phyloP scores from a whole-genome alignment of 2,797 vertebrate genomes.

The Rhabdomys pumilio region DNA sequence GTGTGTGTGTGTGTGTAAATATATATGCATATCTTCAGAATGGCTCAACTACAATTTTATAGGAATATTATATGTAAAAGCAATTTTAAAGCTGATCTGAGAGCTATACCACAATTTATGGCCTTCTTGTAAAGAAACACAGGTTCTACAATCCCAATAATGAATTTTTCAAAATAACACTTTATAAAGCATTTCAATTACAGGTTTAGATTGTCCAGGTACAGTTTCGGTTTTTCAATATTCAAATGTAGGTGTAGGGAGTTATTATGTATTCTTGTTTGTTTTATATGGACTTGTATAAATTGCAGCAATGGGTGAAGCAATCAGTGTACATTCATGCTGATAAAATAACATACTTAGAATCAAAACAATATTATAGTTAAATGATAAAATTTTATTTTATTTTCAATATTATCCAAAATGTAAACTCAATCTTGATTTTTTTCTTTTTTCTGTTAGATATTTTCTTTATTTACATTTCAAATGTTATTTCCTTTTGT shows the following conservation, averaged over 20 bases:
- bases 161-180: constrained; percentile 77
- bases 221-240: constrained; percentile 63
- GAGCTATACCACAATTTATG: constrained; percentile 69
- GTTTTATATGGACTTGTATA: constrained; percentile 53
- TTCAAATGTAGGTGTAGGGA: constrained; percentile 44
- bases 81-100: constrained; percentile 36
- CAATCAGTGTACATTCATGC: background rate
- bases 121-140: constrained; percentile 75
- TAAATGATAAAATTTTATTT: constrained; percentile 36
- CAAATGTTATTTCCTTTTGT: too few relatives aligned
- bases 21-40: constrained; percentile 16
- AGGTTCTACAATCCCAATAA: constrained; percentile 68
- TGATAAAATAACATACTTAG: background rate
- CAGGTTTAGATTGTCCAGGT: constrained; percentile 59
- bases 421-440: background rate
- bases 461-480: too few relatives aligned
- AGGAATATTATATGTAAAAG: constrained; percentile 58
- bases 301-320: background rate
- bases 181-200: constrained; percentile 75
- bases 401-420: constrained; percentile 22
- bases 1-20: too few relatives aligned
- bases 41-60: constrained; percentile 44
- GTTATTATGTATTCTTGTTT: constrained; percentile 23
- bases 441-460: background rate
- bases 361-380: constrained; percentile 14